Percentiles rank a stretch among this genome's conserved stretches.
These are phyloP conservation scores for Thunnus thynnus DNA, from an alignment of 2,113 vertebrate species.

Conservation along the genomic window DNA sequence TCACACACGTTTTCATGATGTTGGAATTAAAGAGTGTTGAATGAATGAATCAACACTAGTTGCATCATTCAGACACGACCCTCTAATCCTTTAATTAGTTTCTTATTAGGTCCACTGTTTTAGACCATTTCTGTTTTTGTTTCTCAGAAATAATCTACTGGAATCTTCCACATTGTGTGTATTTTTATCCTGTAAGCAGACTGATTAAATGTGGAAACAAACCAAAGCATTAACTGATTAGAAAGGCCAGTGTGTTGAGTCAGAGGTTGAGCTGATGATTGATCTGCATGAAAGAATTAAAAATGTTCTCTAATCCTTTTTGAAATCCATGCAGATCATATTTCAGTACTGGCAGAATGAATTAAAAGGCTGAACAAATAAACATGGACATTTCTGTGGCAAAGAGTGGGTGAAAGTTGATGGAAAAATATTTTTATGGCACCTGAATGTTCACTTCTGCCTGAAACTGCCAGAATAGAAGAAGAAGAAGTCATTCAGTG, in stretches of 20 bases:
- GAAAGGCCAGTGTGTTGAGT: slow-evolving; percentile 11
- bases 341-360: neutral
- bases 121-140: slow-evolving; percentile 7
- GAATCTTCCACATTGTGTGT: neutral
- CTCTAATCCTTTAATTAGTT: no score
- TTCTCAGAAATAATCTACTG: slow-evolving; percentile 10
- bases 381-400: neutral
- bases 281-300: slow-evolving; percentile 30
- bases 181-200: slow-evolving; percentile 1
- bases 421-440: neutral
- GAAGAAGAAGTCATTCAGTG: neutral
- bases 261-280: slow-evolving; percentile 22
- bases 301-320: slow-evolving; percentile 18
- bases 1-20: neutral
- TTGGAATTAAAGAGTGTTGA: neutral
- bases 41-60: neutral
- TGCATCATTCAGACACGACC: neutral
- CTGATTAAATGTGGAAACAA: slow-evolving; percentile 24
- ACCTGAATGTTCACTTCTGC: neutral
- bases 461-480: slow-evolving; percentile 18
- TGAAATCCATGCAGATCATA: slow-evolving; percentile 38
- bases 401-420: neutral
- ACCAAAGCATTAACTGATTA: slow-evolving; percentile 27
- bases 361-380: slow-evolving; percentile 19
- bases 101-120: neutral